A percentile compares a stretch with the other conserved stretches of the same genome.
Evolutionary conservation across 2,888 invertebrate species (phyloP).

Genomic region (Phasia obesa): DNA sequence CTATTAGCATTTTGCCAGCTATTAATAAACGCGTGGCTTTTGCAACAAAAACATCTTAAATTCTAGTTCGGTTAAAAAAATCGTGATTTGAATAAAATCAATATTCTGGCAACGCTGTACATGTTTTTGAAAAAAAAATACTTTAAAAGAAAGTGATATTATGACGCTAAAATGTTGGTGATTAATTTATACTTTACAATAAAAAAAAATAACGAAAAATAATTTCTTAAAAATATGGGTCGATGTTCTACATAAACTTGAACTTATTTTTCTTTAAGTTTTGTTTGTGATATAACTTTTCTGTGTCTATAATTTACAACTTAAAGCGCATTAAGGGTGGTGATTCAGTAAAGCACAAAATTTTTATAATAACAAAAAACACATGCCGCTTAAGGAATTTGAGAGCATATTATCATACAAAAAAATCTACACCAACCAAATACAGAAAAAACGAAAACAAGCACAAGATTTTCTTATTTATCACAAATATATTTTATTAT

Average conservation of each 20-base stretch:
- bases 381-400: conserved; percentile 42
- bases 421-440: neutral
- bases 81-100: neutral
- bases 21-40: no score
- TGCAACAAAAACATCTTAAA: no score
- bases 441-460: neutral
- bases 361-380: conserved; percentile 23
- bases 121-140: neutral
- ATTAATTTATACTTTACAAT: no score
- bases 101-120: neutral
- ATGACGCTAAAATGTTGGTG: neutral
- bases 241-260: conserved; percentile 62
- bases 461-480: conserved; percentile 42
- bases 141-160: conserved; percentile 47
- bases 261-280: conserved; percentile 39
- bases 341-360: neutral
- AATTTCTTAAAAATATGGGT: conserved; percentile 48
- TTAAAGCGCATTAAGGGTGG: neutral
- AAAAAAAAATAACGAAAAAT: neutral
- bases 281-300: neutral
- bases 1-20: no score
- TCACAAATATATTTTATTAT: neutral
- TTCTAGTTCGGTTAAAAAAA: neutral
- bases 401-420: conserved; percentile 16
- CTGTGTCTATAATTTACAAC: conserved; percentile 1